Conservation (phyloP, 2,113 vertebrate genomes). For the Colinus virginianus region DNA sequence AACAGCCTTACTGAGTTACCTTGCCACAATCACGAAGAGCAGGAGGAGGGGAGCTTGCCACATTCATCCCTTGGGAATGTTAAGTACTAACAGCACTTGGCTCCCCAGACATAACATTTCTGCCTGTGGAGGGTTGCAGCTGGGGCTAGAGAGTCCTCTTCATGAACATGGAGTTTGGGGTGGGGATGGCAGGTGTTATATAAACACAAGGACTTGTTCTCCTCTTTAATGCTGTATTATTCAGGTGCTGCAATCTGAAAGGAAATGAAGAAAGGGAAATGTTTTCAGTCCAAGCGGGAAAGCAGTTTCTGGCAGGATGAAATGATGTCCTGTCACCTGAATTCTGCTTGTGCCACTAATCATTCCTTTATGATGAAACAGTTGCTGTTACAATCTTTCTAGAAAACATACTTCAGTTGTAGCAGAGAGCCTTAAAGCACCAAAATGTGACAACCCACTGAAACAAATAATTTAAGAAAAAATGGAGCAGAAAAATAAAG, state of each 20-base stretch:
- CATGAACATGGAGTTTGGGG: background rate
- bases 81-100: conserved; percentile 45
- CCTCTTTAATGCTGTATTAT: background rate
- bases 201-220: background rate
- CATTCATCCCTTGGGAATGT: background rate
- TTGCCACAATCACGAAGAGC: conserved; percentile 10
- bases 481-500: conserved; percentile 12
- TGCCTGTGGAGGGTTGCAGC: background rate
- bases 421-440: background rate
- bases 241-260: background rate
- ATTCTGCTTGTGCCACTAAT: conserved; percentile 17
- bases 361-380: background rate
- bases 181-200: background rate
- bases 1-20: conserved; percentile 32
- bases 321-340: background rate
- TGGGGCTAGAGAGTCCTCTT: conserved; percentile 14
- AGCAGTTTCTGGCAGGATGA: background rate
- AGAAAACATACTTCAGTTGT: background rate
- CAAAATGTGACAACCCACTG: background rate
- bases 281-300: background rate
- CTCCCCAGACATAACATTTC: conserved; percentile 14
- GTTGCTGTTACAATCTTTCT: background rate
- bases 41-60: conserved; percentile 1
- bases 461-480: background rate
- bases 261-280: background rate